These are phyloP conservation scores for Cordilura impudica DNA, from an alignment of 2,888 invertebrate genomes.

Conservation along the genomic window DNA sequence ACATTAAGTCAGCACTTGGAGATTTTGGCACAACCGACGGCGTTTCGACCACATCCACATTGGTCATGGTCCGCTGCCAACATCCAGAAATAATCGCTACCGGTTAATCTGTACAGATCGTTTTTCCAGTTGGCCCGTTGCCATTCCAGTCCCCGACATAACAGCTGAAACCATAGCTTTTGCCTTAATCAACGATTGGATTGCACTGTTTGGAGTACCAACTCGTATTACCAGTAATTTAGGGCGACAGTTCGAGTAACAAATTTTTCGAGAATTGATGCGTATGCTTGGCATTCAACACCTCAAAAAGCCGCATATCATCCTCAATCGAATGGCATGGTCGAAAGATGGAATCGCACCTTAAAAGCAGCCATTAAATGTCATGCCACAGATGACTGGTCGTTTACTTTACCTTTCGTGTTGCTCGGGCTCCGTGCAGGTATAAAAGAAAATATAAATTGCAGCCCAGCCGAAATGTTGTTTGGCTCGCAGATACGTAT, in stretches of 20 bases:
- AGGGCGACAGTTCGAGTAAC: conserved; percentile 42
- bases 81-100: conserved; percentile 1
- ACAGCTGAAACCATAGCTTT: conserved; percentile 34
- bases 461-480: not conserved
- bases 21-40: not conserved
- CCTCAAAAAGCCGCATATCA: not conserved
- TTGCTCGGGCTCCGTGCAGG: not conserved
- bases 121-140: conserved; percentile 27
- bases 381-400: conserved; percentile 52
- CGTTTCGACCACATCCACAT: conserved; percentile 23
- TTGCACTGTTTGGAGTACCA: conserved; percentile 28
- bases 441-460: not conserved
- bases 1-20: conserved; percentile 12
- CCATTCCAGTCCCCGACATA: conserved; percentile 32
- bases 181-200: conserved; percentile 30
- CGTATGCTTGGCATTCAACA: not conserved
- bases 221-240: not conserved
- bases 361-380: not conserved
- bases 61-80: not conserved
- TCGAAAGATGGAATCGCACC: conserved; percentile 13
- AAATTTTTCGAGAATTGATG: conserved; percentile 8
- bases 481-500: conserved; percentile 1
- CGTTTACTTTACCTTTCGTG: conserved; percentile 1
- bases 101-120: conserved; percentile 33
- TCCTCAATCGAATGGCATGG: conserved; percentile 12